Evolutionary conservation across 2,113 vertebrate species (phyloP), one percentile per base, ranked within the genome.

Genomic region (Salminus brasiliensis): DNA sequence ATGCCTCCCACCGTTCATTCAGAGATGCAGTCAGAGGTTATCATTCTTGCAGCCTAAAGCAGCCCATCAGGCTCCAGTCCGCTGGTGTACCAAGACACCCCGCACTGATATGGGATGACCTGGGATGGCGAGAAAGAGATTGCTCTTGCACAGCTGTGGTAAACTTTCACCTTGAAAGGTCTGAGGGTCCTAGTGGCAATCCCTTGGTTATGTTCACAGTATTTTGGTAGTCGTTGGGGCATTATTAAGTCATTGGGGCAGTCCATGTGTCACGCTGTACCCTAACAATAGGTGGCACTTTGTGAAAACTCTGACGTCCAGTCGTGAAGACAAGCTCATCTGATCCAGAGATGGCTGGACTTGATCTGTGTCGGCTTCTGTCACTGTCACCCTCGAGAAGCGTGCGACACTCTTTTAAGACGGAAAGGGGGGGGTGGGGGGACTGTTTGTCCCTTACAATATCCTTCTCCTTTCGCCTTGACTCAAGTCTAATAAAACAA

Each of bases 211-310:
- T 55, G 34, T 55, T 39, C 1, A 55, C 3, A 43, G n/a, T 30
- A 62, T n/a, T n/a, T n/a, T n/a, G n/a, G n/a, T n/a, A n/a, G n/a
- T n/a, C n/a, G n/a, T n/a, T n/a, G n/a, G n/a, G n/a, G n/a, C n/a
- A n/a, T 30, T 29, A 27, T n/a, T 72, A 29, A 76, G n/a, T n/a
- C 29, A 62, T n/a, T 53, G 32, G 62, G 32, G 1, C 32, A 23
- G 30, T 29, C 13, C 34, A 1, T 72, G 70, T 25, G 52, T 55
- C 70, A 57, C 11, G 5, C 32, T 57, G 70, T 32, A 3, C 32
- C 11, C 32, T 55, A 72, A 72, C 77, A 72, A 72, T 79, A 79
- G 77, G 71, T 79, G 77, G 77, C 77, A 79, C 57, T 72, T 57
- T 79, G 32, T 66, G 69, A 55, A 79, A 55, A 66, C 60, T 45